These are phyloP conservation scores for Parazoanthus darwini DNA, from an alignment of 92 coral and sea anemone genomes.

Conservation along the genomic window DNA sequence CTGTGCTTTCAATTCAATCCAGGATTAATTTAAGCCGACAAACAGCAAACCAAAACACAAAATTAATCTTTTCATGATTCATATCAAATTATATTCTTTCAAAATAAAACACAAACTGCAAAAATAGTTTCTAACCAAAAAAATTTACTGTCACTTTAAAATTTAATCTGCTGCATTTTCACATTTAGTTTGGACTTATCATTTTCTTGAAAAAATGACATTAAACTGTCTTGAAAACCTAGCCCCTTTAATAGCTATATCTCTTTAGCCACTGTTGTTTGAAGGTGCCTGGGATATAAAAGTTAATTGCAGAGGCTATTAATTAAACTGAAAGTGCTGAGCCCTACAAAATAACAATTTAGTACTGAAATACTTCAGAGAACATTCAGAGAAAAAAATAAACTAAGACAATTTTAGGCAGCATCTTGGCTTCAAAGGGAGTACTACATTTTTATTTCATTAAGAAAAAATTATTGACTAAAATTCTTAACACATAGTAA, in stretches of 20 bases:
- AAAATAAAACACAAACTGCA: not conserved
- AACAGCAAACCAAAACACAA: too few relatives aligned
- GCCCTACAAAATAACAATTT: not conserved
- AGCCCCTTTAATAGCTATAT: too few relatives aligned
- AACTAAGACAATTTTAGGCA: too few relatives aligned
- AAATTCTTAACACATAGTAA: too few relatives aligned
- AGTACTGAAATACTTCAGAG: not conserved
- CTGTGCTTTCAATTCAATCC: too few relatives aligned
- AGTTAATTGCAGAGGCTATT: not conserved
- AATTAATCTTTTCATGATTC: too few relatives aligned
- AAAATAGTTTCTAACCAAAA: not conserved
- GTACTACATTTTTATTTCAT: too few relatives aligned
- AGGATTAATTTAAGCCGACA: not conserved
- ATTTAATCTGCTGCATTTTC: not conserved
- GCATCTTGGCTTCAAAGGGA: too few relatives aligned
- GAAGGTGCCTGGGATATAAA: not conserved
- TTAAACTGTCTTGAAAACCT: too few relatives aligned
- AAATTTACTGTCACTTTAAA: not conserved
- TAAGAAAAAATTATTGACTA: too few relatives aligned
- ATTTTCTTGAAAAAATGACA: not conserved
- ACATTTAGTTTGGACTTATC: not conserved
- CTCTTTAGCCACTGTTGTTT: too few relatives aligned
- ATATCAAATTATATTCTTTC: too few relatives aligned
- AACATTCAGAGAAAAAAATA: not conserved
- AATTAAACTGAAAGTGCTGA: not conserved